Conservation (phyloP, 2,113 vertebrate genomes). For the Brachypteracias leptosomus region DNA sequence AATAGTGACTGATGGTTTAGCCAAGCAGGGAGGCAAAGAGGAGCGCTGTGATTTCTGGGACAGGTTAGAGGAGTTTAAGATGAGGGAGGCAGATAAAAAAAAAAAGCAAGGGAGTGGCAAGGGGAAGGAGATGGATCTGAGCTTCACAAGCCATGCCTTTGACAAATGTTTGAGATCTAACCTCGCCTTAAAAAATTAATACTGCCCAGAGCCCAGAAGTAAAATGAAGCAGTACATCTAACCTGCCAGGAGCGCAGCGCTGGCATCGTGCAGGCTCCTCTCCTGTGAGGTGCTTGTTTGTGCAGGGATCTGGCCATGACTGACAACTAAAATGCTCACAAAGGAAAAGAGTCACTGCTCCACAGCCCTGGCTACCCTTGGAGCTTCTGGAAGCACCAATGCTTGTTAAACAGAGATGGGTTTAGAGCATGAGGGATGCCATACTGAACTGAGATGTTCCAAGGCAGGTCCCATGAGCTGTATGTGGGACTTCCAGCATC, state of each 20-base stretch:
- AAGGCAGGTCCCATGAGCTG: not conserved
- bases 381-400: not conserved
- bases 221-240: not conserved
- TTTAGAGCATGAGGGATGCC: not conserved
- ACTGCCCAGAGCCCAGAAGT: not conserved
- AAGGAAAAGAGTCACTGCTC: not conserved
- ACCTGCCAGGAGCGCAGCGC: not conserved
- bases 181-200: conserved; percentile 28
- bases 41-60: not conserved
- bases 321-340: not conserved
- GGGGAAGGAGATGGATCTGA: not conserved
- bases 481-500: not conserved
- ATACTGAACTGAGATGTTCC: not conserved
- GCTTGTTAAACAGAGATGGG: not conserved
- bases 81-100: not conserved
- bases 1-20: not conserved
- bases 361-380: not conserved
- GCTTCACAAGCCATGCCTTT: not conserved
- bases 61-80: not conserved
- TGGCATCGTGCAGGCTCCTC: accelerated
- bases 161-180: not conserved
- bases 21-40: not conserved
- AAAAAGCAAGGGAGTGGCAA: not conserved
- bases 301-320: not conserved
- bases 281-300: not conserved